phyloP scores from a whole-genome alignment of 2,113 vertebrate genomes.

The Agapornis roseicollis region DNA sequence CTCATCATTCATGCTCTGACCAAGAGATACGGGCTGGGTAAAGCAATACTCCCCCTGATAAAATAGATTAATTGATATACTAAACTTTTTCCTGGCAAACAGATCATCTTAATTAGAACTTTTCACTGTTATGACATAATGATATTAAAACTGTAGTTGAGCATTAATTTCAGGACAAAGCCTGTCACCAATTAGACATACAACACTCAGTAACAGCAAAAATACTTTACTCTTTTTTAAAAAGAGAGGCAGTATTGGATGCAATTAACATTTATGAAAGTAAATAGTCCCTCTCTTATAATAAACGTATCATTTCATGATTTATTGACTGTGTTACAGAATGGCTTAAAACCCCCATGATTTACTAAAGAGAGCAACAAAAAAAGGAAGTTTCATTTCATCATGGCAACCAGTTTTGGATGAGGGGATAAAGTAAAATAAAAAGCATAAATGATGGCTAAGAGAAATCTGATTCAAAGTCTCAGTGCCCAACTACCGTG shows the following conservation, averaged over 20 bases:
- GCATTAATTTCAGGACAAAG: slow-evolving; percentile 46
- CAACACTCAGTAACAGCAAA: not conserved
- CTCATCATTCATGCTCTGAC: slow-evolving; percentile 54
- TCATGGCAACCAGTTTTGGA: not conserved
- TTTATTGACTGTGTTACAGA: not conserved
- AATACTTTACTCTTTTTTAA: not conserved
- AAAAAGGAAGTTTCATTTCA: not conserved
- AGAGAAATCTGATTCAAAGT: not conserved
- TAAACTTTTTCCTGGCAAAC: slow-evolving; percentile 45
- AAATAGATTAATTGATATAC: slow-evolving; percentile 47
- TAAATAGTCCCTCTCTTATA: not conserved
- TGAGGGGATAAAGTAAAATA: not conserved
- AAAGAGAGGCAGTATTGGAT: not conserved
- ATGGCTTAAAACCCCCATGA: not conserved
- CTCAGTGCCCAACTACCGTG: not conserved
- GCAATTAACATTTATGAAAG: not conserved
- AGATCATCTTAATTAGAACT: slow-evolving; percentile 64
- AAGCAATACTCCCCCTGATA: slow-evolving; percentile 5
- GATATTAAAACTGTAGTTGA: slow-evolving; percentile 41
- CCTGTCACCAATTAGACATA: slow-evolving; percentile 11
- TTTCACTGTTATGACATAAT: slow-evolving; percentile 48
- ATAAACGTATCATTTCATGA: not conserved
- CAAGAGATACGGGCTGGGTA: not conserved
- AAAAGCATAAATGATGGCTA: not conserved
- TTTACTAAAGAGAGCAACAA: not conserved